A percentile compares a stretch with the other conserved stretches of the same genome.
phyloP scores from a whole-genome alignment of 2,797 vertebrate species.

The Nannoperca obscura region DNA sequence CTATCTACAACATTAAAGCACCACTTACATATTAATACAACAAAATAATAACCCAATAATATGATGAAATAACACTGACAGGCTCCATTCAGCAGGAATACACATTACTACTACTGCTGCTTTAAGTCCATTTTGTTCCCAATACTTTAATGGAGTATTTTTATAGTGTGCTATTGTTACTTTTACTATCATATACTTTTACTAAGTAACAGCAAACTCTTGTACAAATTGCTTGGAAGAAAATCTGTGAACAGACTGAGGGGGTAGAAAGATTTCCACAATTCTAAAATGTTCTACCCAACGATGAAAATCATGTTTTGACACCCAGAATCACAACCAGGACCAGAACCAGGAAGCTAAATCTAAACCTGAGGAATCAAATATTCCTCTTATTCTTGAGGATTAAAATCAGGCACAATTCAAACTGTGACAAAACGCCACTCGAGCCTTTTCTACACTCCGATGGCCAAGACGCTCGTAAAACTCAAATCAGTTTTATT shows the following conservation, averaged over 20 bases:
- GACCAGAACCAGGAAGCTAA: neutral
- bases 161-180: neutral
- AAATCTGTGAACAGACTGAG: conserved; percentile 15
- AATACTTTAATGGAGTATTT: too few relatives aligned
- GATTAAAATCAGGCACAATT: neutral
- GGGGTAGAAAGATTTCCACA: conserved; percentile 8
- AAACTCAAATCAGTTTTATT: conserved; percentile 11
- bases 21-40: neutral
- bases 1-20: neutral
- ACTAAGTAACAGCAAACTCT: neutral
- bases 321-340: conserved; percentile 12
- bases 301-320: conserved; percentile 1
- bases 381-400: neutral
- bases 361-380: neutral
- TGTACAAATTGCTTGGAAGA: neutral
- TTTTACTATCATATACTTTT: neutral
- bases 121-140: too few relatives aligned
- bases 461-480: neutral
- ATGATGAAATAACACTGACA: neutral
- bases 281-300: conserved; percentile 7
- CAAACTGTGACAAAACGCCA: neutral
- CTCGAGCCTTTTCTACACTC: too few relatives aligned
- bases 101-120: neutral
- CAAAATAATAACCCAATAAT: neutral
- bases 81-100: neutral